Evolutionary conservation across 2,113 vertebrate genomes (phyloP), one percentile per base, ranked within the genome.

Genomic region (Ageneiosus marmoratus): DNA sequence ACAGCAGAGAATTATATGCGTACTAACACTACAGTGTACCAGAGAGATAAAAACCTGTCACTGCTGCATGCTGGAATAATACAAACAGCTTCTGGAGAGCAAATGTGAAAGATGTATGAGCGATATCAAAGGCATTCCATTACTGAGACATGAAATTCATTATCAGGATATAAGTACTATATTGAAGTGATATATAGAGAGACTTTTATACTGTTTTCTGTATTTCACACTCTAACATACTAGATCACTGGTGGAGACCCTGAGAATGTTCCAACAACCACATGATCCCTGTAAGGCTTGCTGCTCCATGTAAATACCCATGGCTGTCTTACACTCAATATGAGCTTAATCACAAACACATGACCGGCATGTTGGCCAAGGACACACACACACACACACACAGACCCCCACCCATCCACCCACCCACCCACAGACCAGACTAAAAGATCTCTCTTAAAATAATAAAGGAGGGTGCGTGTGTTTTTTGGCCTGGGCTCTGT

Each of bases 331-430:
- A 77, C 37, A 85, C 20, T 63, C 51, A 81, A 79, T 69, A 46
- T 48, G 44, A 76, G 63, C 37, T 83, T 86, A 80, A 84, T 81
- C 74, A 58, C 80, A 73, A 81, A 85, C 72, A 80, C 80, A 81
- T 85, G 86, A 65, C 51, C 48, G 2, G 32, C 41, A 27, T 73
- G 37, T 53, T 53, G 58, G 70, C 58, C 24, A 32, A 82, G 80
- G 69, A 78, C 60, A 79, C 56, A 65, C 77, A 73, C 83, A 50
- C 74, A 9, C 16, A 22, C 48, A 9, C 69, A 13, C 44, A 37
- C 65, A 41, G 11, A 50, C 48, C 44, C 44, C 41, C 69, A 44
- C 11, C 18, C 34, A 37, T 32, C 22, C 37, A 63, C 60, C 15
- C 6, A 18, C 44, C 70, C 44, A 50, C 70, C 70, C 27, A 27